Evolutionary conservation across 1,140 invertebrate species (phyloP), one percentile per base, ranked within the genome.

Genomic region (Eriosoma lanigerum): DNA sequence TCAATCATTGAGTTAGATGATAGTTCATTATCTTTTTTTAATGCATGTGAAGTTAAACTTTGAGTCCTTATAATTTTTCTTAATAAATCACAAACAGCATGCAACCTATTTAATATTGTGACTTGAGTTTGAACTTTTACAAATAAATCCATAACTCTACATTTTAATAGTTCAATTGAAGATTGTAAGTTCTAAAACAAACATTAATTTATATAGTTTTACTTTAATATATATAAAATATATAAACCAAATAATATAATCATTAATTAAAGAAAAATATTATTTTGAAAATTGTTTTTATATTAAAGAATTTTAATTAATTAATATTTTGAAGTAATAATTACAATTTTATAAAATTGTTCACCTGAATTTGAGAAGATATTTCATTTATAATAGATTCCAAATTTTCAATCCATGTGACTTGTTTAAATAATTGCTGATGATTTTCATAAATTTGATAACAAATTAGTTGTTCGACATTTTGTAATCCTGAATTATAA

Each of bases 71-170:
- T 78, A 48, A 78, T 78, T 78, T 78, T 78, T 29, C 75, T 78
- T 48, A 78, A 60, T 50, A 78, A 48, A 78, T 78, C 75, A 78
- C 75, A 78, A 46, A 26, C 48, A 9, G 24, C 54, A 29, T 78
- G 75, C 5, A 78, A 46, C 24, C 75, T 58, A 60, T 78, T 78
- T 0, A 78, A 12, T 26, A 62, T 78, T 1, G 48, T 26, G 19
- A 78, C 75, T 78, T 78, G 75, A 24, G 56, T 62, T 78, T 78
- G 75, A 78, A 78, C 75, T 78, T 78, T 60, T 8, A 26, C 32
- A 13, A 46, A 78, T 62, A 78, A 48, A 60, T 78, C 56, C 9
- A 48, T 5, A 19, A 60, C 46, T 78, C 29, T 78, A 78, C 38
- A 46, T 1, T 78, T 78, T 8, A 78, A 48, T 4, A 78, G 15